Conservation (phyloP, 2,888 invertebrate genomes). For the Zeuzera pyrina region DNA sequence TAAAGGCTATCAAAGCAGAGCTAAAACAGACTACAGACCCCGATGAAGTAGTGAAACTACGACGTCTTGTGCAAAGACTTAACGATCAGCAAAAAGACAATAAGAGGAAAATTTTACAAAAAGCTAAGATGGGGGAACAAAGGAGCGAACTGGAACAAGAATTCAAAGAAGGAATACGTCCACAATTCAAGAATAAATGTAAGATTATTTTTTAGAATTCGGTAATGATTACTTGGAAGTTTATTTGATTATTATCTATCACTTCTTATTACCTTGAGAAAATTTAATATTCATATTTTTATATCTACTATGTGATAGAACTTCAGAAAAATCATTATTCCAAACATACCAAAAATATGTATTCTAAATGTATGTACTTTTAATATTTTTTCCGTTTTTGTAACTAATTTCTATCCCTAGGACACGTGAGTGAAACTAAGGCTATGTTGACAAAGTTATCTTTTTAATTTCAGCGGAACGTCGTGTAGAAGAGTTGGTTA, state of each 20-base stretch:
- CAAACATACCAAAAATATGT: neutral
- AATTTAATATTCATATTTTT: no score
- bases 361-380: no score
- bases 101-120: constrained; percentile 69
- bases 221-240: no score
- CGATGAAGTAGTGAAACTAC: constrained; percentile 76
- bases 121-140: constrained; percentile 67
- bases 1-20: constrained; percentile 74
- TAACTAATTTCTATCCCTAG: no score
- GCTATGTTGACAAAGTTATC: no score
- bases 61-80: constrained; percentile 81
- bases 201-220: constrained; percentile 18
- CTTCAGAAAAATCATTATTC: no score
- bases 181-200: constrained; percentile 75
- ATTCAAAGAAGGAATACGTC: constrained; percentile 79
- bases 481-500: constrained; percentile 81
- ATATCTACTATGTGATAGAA: no score
- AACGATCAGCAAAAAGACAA: constrained; percentile 83
- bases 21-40: constrained; percentile 75
- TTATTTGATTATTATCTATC: no score
- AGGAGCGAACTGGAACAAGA: constrained; percentile 65
- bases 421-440: no score
- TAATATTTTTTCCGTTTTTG: no score
- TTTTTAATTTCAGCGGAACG: constrained; percentile 87
- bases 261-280: no score